Evolutionary conservation across 2,797 vertebrate genomes (phyloP).

Genomic region (Coracias cyanogaster): DNA sequence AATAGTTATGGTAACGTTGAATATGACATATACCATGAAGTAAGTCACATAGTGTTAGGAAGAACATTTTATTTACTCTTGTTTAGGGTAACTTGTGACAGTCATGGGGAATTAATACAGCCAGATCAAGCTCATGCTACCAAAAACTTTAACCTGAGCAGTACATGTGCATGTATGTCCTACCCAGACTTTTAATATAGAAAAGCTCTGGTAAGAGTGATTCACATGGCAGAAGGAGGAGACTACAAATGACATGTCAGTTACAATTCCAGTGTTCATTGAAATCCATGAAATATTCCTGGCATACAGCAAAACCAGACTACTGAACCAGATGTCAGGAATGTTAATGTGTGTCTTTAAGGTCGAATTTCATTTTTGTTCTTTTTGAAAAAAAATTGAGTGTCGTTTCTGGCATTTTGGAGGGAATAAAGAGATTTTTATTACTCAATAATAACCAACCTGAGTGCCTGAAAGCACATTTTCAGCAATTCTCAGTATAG

Average conservation of each 20-base stretch:
- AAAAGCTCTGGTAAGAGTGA: background rate
- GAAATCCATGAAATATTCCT: background rate
- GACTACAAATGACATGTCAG: background rate
- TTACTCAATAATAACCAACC: background rate
- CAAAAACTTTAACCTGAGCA: background rate
- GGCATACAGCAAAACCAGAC: background rate
- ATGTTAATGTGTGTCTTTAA: background rate
- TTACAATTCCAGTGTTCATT: slow-evolving; percentile 9
- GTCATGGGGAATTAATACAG: background rate
- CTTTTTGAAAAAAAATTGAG: background rate
- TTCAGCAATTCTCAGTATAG: background rate
- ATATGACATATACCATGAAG: background rate
- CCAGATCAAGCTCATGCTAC: background rate
- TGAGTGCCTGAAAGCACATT: background rate
- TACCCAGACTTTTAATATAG: background rate
- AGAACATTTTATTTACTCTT: background rate
- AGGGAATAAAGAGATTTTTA: background rate
- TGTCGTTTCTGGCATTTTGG: background rate
- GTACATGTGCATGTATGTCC: background rate
- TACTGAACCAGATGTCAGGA: background rate
- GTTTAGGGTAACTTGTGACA: background rate
- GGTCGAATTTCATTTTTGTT: background rate
- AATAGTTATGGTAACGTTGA: background rate
- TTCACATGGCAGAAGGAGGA: background rate
- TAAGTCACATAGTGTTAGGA: background rate